These are phyloP conservation scores for Valencia hispanica DNA, from an alignment of 2,797 vertebrate species.

Conservation along the genomic window DNA sequence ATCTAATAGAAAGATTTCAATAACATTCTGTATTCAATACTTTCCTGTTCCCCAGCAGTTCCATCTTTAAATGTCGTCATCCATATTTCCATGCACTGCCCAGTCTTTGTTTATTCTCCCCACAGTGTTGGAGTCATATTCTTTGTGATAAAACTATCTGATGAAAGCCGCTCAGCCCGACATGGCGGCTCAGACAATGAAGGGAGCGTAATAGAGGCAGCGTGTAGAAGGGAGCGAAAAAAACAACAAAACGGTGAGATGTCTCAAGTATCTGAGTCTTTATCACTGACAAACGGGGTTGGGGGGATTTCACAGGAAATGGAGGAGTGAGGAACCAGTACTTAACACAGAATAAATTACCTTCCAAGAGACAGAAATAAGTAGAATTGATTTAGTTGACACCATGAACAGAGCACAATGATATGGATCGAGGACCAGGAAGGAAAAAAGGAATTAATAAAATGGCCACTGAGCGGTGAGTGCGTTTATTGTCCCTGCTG, in stretches of 20 bases:
- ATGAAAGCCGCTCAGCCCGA: background rate
- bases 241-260: conserved; percentile 26
- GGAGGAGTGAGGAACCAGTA: conserved; percentile 16
- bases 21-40: background rate
- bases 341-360: conserved; percentile 37
- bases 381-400: conserved; percentile 10
- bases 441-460: background rate
- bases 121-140: background rate
- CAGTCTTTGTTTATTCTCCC: background rate
- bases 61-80: background rate
- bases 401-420: background rate
- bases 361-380: conserved; percentile 8
- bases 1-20: background rate
- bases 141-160: background rate
- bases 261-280: conserved; percentile 14
- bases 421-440: background rate
- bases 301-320: conserved; percentile 42
- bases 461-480: background rate
- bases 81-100: background rate
- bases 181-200: background rate
- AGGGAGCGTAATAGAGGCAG: background rate
- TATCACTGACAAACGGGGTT: conserved; percentile 3
- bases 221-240: background rate
- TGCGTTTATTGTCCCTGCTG: background rate
- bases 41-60: background rate